Conservation (phyloP, 2,888 invertebrate species). For the Caenorhabditis afra region DNA sequence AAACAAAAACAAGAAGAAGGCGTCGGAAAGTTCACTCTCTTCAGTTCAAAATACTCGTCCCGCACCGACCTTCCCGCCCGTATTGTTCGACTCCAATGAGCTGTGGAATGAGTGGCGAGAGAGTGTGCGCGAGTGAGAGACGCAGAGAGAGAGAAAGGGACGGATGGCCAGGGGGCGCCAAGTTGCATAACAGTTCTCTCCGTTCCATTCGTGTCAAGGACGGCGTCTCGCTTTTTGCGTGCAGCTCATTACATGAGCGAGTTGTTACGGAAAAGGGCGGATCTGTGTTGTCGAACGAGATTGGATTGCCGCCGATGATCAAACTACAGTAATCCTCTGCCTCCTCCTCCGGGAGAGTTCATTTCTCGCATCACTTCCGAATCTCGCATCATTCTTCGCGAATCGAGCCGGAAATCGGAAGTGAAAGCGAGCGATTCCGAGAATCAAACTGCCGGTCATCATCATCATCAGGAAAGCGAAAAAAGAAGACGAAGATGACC, state of each 20-base stretch:
- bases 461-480: not conserved
- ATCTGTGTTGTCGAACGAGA: constrained; percentile 39
- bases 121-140: not conserved
- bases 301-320: constrained; percentile 4
- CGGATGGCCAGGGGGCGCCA: constrained; percentile 37
- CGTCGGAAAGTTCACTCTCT: constrained; percentile 25
- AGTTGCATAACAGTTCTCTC: constrained; percentile 54
- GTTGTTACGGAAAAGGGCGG: constrained; percentile 20
- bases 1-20: constrained; percentile 43
- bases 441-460: constrained; percentile 4
- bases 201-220: constrained; percentile 43
- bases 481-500: constrained; percentile 2
- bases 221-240: constrained; percentile 31
- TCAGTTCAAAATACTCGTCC: constrained; percentile 14
- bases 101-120: constrained; percentile 32
- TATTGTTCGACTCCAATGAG: constrained; percentile 58
- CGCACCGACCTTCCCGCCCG: constrained; percentile 47
- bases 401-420: constrained; percentile 13
- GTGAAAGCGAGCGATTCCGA: constrained; percentile 3
- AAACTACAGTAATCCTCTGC: not conserved
- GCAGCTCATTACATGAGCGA: constrained; percentile 54
- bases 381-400: not conserved
- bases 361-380: constrained; percentile 12
- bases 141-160: not conserved
- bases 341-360: too few species aligned